Percentiles rank a stretch among this genome's conserved stretches.
These are phyloP conservation scores for Platichthys flesus DNA, from an alignment of 2,113 vertebrate genomes.

Conservation along the genomic window DNA sequence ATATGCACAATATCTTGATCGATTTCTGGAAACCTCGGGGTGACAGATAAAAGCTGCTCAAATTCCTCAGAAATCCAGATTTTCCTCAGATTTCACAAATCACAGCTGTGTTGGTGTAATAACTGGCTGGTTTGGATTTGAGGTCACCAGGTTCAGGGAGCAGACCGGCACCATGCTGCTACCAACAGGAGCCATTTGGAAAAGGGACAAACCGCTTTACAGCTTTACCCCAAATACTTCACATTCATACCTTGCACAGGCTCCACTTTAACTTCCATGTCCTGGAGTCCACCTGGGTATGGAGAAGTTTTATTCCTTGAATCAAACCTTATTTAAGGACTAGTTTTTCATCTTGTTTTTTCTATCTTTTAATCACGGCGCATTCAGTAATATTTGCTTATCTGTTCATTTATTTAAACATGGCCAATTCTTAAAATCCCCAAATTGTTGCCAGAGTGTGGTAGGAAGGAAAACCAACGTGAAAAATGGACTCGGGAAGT, in stretches of 20 bases:
- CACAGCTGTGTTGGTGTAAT: neutral
- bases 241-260: conserved; percentile 11
- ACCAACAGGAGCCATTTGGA: conserved; percentile 9
- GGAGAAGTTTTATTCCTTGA: conserved; percentile 14
- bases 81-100: neutral
- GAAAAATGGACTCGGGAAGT: conserved; percentile 40
- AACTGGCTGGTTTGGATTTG: conserved; percentile 4
- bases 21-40: neutral
- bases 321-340: neutral
- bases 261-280: neutral
- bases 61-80: neutral
- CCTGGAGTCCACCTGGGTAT: conserved; percentile 12
- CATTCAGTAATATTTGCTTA: neutral
- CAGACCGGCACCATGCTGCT: conserved; percentile 24
- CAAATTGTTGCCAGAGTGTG: neutral
- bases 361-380: neutral
- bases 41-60: neutral
- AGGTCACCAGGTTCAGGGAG: conserved; percentile 45
- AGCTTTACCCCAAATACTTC: conserved; percentile 36
- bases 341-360: neutral
- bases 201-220: conserved; percentile 10
- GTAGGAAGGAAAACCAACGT: neutral
- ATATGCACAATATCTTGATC: neutral
- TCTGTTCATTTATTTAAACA: no score
- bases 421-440: neutral